Conservation (phyloP, 2,113 vertebrate species). For the Rhinopomastus cyanomelas region DNA sequence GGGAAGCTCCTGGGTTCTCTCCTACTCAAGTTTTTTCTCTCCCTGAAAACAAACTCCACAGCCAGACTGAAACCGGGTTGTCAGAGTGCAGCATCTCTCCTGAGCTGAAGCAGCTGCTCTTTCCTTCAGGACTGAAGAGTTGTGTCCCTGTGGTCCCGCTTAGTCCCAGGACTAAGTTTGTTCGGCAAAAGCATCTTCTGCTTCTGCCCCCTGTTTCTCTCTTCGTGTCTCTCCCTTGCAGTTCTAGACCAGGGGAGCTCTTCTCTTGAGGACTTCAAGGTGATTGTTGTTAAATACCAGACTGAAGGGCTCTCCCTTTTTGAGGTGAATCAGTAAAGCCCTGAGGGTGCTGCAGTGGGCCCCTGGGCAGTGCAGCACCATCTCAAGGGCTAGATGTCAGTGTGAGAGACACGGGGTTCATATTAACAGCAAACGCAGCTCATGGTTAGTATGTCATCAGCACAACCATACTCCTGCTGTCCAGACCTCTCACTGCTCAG, state of each 20-base stretch:
- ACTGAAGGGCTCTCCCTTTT: background rate
- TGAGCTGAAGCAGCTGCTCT: background rate
- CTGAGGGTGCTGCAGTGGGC: background rate
- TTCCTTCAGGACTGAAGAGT: background rate
- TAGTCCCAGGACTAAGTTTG: background rate
- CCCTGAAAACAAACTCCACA: background rate
- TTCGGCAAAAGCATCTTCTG: background rate
- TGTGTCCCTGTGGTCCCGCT: rapidly evolving
- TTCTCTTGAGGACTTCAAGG: background rate
- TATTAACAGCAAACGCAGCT: background rate
- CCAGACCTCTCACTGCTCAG: rapidly evolving
- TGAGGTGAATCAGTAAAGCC: background rate
- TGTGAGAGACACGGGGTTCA: background rate
- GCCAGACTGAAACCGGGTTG: background rate
- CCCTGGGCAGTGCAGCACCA: background rate
- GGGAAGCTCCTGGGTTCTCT: background rate
- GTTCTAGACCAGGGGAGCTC: background rate
- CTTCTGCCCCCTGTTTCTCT: background rate
- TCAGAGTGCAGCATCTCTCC: background rate
- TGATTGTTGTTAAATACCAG: background rate
- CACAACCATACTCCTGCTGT: background rate
- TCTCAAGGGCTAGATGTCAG: background rate
- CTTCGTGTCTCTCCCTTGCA: background rate
- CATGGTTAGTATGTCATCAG: background rate
- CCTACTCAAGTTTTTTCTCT: background rate